Conservation (phyloP, 2,113 vertebrate genomes). For the Cottus gobio region DNA sequence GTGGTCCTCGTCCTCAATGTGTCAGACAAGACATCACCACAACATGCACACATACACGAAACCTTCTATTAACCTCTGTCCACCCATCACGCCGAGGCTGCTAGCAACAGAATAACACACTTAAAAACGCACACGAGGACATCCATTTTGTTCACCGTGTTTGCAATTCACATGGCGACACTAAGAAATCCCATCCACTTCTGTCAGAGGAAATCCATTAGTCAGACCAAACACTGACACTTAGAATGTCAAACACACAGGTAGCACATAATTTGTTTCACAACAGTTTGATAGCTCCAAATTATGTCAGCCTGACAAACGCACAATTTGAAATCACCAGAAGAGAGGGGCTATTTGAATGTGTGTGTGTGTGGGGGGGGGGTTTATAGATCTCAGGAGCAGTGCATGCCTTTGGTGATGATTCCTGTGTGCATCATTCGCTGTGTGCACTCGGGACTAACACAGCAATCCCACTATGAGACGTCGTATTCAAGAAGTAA, state of each 20-base stretch:
- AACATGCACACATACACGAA: constrained; percentile 39
- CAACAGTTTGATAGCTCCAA: constrained; percentile 63
- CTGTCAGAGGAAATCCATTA: constrained; percentile 73
- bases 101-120: constrained; percentile 48
- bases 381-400: constrained; percentile 60
- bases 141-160: constrained; percentile 51
- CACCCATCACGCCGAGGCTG: constrained; percentile 26
- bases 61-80: constrained; percentile 33
- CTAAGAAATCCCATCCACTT: constrained; percentile 59
- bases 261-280: constrained; percentile 69
- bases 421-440: constrained; percentile 57
- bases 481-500: constrained; percentile 36
- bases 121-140: constrained; percentile 49
- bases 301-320: constrained; percentile 56
- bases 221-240: constrained; percentile 71
- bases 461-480: constrained; percentile 33
- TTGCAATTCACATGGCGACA: constrained; percentile 64
- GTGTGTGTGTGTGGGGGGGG: constrained; percentile 26
- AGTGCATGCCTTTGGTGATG: constrained; percentile 61
- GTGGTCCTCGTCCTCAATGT: neutral
- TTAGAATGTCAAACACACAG: constrained; percentile 68
- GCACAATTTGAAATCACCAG: constrained; percentile 49
- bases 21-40: constrained; percentile 21
- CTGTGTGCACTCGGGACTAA: constrained; percentile 17
- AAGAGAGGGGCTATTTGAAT: constrained; percentile 34